phyloP scores from a whole-genome alignment of 2,888 invertebrate species.

The Syrphus vitripennis region DNA sequence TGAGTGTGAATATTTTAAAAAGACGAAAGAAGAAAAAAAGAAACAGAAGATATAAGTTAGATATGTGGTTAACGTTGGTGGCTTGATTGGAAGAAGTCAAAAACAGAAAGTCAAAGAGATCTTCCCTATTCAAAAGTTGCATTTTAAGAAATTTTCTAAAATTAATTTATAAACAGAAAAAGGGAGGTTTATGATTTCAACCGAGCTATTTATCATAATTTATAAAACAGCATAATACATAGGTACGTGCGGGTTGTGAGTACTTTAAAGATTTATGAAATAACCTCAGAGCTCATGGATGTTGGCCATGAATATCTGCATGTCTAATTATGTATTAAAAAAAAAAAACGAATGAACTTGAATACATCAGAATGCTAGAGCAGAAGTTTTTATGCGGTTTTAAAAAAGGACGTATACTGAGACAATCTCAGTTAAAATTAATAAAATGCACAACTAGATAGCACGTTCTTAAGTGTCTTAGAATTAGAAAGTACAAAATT shows the following conservation, averaged over 20 bases:
- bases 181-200: not conserved
- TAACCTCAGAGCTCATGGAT: not conserved
- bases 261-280: not conserved
- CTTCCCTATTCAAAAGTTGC: not conserved
- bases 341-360: too few relatives aligned
- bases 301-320: not conserved
- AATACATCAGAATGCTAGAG: too few relatives aligned
- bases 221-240: not conserved
- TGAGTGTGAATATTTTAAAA: not conserved
- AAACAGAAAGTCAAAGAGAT: not conserved
- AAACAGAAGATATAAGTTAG: not conserved
- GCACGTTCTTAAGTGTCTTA: too few relatives aligned
- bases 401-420: too few relatives aligned
- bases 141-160: not conserved
- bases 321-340: too few relatives aligned
- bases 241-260: too few relatives aligned
- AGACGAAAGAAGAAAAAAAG: not conserved
- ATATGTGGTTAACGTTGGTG: not conserved
- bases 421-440: too few relatives aligned
- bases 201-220: not conserved
- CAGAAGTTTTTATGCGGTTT: too few relatives aligned
- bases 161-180: not conserved
- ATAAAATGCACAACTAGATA: too few relatives aligned
- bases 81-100: not conserved
- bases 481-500: too few relatives aligned